Percentiles rank a stretch among this genome's conserved stretches.
Evolutionary conservation across 1,140 invertebrate genomes (phyloP).

Genomic region (Drosophila tani): DNA sequence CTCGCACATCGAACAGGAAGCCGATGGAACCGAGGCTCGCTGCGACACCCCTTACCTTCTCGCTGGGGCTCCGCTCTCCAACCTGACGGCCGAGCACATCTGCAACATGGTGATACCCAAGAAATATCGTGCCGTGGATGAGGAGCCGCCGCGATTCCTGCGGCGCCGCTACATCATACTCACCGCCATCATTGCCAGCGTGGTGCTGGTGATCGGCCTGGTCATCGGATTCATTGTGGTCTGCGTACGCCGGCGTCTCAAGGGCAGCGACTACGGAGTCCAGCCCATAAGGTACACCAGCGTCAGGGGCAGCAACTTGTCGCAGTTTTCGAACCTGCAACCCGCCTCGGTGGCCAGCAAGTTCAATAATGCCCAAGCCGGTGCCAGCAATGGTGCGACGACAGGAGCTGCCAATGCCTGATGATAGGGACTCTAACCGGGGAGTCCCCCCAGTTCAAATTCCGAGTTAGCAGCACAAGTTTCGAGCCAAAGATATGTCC

Average conservation of each 20-base stretch:
- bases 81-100: conserved; percentile 66
- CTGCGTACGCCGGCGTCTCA: conserved; percentile 72
- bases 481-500: conserved; percentile 71
- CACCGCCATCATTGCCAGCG: conserved; percentile 72
- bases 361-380: conserved; percentile 54
- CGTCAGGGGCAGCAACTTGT: conserved; percentile 79
- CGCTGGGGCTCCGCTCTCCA: conserved; percentile 60
- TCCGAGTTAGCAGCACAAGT: conserved; percentile 42
- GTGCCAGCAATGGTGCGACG: conserved; percentile 5
- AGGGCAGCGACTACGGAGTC: conserved; percentile 77
- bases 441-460: conserved; percentile 4
- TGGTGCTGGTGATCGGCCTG: conserved; percentile 75
- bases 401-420: conserved; percentile 62
- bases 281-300: conserved; percentile 83
- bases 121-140: conserved; percentile 69
- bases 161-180: conserved; percentile 77
- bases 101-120: conserved; percentile 76
- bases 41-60: conserved; percentile 77
- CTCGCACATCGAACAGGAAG: conserved; percentile 30
- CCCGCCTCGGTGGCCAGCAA: conserved; percentile 66
- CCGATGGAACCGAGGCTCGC: conserved; percentile 37
- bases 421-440: conserved; percentile 28
- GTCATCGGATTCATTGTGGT: conserved; percentile 77
- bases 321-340: conserved; percentile 70
- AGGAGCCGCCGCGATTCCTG: conserved; percentile 78